A percentile compares a stretch with the other conserved stretches of the same genome.
phyloP scores from a whole-genome alignment of 2,888 invertebrate species.

The Bugula neritina region DNA sequence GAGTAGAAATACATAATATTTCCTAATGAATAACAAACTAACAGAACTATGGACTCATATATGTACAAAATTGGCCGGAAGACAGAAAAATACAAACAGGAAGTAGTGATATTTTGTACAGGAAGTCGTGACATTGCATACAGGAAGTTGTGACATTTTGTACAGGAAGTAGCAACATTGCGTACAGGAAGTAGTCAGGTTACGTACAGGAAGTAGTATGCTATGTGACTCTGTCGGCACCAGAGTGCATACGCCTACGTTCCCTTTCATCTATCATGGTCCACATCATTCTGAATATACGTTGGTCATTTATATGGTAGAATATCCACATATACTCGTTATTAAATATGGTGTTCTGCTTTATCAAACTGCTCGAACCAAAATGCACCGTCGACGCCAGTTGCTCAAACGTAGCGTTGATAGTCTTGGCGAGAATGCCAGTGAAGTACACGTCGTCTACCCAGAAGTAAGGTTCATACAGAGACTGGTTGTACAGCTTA shows the following conservation, averaged over 20 bases:
- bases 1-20: no score
- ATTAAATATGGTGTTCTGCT: neutral
- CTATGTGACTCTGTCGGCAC: no score
- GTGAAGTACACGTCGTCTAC: conserved; percentile 84
- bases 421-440: conserved; percentile 62
- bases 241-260: neutral
- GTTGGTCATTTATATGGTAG: neutral
- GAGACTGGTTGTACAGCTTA: conserved; percentile 61
- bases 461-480: conserved; percentile 73
- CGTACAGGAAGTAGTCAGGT: no score
- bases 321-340: conserved; percentile 19
- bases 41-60: no score
- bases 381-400: conserved; percentile 18
- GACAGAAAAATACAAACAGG: no score
- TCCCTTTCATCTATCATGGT: neutral
- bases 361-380: neutral
- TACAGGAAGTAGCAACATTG: no score
- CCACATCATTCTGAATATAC: neutral
- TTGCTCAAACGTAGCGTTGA: conserved; percentile 14
- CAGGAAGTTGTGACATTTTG: no score
- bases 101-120: no score
- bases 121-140: no score
- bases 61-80: no score
- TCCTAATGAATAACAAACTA: no score
- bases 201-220: no score